Base-by-base conservation (phyloP, 2,888 invertebrate genomes). In the Ormyrus pomaceus region DNA sequence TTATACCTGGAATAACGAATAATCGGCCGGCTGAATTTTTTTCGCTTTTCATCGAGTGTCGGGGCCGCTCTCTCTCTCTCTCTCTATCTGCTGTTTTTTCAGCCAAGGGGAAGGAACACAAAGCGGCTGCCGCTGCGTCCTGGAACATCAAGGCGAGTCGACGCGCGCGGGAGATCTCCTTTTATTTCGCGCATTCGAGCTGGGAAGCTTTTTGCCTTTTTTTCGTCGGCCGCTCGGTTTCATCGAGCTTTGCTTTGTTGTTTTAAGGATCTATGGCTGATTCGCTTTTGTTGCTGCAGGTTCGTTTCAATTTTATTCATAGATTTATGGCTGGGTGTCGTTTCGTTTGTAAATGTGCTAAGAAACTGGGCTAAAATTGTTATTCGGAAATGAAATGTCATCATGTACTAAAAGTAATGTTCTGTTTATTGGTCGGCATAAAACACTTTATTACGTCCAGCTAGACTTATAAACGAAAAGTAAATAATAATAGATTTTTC, bases 1-100 rank as follows among this genome's bases (percentile, higher is more conserved):
- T 72, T 72, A 72, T 56, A 55, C 56, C 53, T 50, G 64, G 34
- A 77, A 70, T 77, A 77, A 77, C 77, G 64, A 77, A 77, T 77
- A 77, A 77, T 77, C 77, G 76, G 50, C 59, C 45, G 46, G 13
- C 61, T 34, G 8, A 8, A 3, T 48, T n/a, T 66, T 53, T 3
- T 34, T 10, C 53, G 10, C 48, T 8, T 58, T 56, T 58, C 2
- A 34, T 34, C n/a, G 6, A 10, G 4, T 50, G 10, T 64, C 48
- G 10, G 46, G 6, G 8, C 6, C 46, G 11, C 10, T 62, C 8
- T 10, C 69, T 48, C 6, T 11, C 45, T 48, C 9, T 34, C 6
- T 50, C 45, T 13, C 58, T 61, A 34, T 51, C 71, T 45, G 61
- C 51, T 62, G 71, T 72, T 61, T 19, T 53, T 61, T 50, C 61